Percentiles rank a stretch among this genome's conserved stretches.
Evolutionary conservation across 2,888 invertebrate species (phyloP).

Genomic region (Nysson spinosus): DNA sequence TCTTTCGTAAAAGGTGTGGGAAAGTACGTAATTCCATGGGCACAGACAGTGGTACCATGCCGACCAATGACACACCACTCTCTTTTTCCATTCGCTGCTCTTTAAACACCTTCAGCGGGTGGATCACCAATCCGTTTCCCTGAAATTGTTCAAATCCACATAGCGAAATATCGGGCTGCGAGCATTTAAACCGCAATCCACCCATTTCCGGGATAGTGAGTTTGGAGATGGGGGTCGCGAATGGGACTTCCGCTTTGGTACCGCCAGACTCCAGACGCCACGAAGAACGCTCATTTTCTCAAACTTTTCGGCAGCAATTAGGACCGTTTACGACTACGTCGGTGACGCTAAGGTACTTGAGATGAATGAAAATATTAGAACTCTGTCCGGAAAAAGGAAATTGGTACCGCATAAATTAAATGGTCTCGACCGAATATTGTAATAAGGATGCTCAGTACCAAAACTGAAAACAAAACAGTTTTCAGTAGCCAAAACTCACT

Average conservation of each 20-base stretch:
- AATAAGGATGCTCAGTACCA: too few species aligned
- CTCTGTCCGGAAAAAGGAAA: background rate
- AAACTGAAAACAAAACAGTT: too few species aligned
- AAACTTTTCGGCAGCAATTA: constrained; percentile 32
- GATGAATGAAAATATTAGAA: background rate
- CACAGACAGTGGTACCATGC: constrained; percentile 55
- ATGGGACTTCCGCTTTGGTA: background rate
- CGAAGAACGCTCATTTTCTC: constrained; percentile 23
- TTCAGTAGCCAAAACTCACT: too few species aligned
- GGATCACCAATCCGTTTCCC: constrained; percentile 61
- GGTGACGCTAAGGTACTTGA: background rate
- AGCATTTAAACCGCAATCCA: constrained; percentile 48
- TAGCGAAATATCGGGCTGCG: constrained; percentile 53
- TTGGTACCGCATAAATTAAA: too few species aligned
- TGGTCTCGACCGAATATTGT: too few species aligned
- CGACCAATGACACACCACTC: constrained; percentile 41
- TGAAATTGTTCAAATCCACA: constrained; percentile 58
- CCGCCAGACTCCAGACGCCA: constrained; percentile 14
- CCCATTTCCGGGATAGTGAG: constrained; percentile 18
- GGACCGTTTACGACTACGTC: constrained; percentile 14
- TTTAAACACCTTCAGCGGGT: constrained; percentile 13
- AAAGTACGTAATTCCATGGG: constrained; percentile 60
- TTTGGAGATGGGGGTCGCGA: constrained; percentile 3
- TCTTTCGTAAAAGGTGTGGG: constrained; percentile 52
- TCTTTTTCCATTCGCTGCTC: constrained; percentile 23